Evolutionary conservation across 2,113 vertebrate genomes (phyloP), one percentile per base, ranked within the genome.

Genomic region (Antidorcas marsupialis): DNA sequence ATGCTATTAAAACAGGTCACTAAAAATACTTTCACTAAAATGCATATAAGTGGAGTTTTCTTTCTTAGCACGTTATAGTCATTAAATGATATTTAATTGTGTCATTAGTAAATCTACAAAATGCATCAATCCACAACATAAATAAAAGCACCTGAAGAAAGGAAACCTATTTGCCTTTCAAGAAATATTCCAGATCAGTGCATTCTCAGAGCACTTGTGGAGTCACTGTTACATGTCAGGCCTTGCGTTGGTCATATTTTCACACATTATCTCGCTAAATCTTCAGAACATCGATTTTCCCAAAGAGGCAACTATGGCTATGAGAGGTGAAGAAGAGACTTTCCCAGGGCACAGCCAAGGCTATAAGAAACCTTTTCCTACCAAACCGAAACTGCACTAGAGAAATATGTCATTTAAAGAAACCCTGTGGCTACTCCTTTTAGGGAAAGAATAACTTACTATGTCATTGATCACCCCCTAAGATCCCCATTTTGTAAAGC

Each of bases 401-500:
- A 76, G 59, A 94, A 71, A 36, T 14, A 39, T 81, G 83, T n/a
- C 87, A 52, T 83, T 90, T 92, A 39, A 85, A 78, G 47, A 93
- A 95, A 55, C 17, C 45, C 33, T 1, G 15, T 57, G 47, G 92
- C 15, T 74, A 88, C 25, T 50, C 39, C 67, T 94, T 94, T 90
- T 64, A 91, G 92, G 55, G 10, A 43, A 79, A 95, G 16, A 98
- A 94, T 91, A 95, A 92, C 28, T 92, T 86, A 91, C 59, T 86
- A 94, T 96, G 81, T 82, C 52, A 67, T 85, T 91, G 88, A 92
- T 87, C 71, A 82, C 19, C 19, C 19, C 81, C 23, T 81, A 84
- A 81, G 12, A 57, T 57, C 25, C 43, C 17, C 52, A 92, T 92
- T 96, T 89, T 95, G 81, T 92, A 97, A 97, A 97, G 94, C 96